These are phyloP conservation scores for Halcyon senegalensis DNA, from an alignment of 2,113 vertebrate genomes.

Conservation along the genomic window DNA sequence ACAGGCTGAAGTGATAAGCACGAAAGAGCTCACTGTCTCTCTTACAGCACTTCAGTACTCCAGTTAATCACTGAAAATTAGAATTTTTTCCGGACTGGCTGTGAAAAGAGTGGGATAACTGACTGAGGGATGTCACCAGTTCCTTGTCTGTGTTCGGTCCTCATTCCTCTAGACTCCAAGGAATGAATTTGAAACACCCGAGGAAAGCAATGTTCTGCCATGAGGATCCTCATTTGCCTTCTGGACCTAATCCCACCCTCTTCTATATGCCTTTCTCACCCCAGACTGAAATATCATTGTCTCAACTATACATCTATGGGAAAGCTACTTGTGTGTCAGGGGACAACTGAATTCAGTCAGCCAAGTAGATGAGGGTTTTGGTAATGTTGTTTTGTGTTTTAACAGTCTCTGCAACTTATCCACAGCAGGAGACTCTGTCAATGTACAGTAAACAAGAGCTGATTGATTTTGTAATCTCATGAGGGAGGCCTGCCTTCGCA, in stretches of 20 bases:
- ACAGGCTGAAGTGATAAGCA: accelerated
- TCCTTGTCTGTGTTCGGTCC: not conserved
- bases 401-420: conserved; percentile 33
- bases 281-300: not conserved
- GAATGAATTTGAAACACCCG: not conserved
- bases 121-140: not conserved
- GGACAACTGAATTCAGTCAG: conserved; percentile 22
- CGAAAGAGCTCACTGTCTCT: not conserved
- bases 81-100: not conserved
- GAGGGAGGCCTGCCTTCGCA: conserved; percentile 51
- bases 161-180: not conserved
- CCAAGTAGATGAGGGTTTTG: not conserved
- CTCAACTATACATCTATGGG: not conserved
- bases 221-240: not conserved
- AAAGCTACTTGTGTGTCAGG: not conserved
- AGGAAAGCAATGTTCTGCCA: not conserved
- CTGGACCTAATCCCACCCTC: not conserved
- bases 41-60: not conserved
- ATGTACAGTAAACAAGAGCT: conserved; percentile 57
- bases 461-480: conserved; percentile 72
- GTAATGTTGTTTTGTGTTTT: conserved; percentile 28
- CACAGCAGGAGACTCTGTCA: conserved; percentile 33
- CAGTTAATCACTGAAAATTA: not conserved
- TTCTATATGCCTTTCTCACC: accelerated
- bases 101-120: not conserved